Conservation (phyloP, 2,113 vertebrate genomes). For the Microtus oregoni region DNA sequence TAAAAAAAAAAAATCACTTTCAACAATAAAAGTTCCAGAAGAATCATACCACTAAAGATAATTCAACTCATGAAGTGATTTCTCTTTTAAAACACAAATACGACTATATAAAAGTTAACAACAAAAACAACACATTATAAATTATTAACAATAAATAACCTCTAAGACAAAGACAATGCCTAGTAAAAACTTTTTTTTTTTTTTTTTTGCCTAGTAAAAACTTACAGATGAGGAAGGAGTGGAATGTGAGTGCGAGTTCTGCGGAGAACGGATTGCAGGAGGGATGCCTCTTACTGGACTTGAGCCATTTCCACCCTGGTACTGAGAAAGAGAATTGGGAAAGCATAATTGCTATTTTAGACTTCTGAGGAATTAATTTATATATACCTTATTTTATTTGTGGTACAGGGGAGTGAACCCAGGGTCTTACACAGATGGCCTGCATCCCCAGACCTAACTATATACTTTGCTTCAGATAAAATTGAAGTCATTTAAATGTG, state of each 20-base stretch:
- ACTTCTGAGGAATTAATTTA: slow-evolving; percentile 55
- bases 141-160: not conserved
- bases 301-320: slow-evolving; percentile 98
- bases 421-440: not conserved
- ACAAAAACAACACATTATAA: slow-evolving; percentile 14
- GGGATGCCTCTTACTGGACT: slow-evolving; percentile 97
- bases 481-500: slow-evolving; percentile 26
- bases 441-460: not conserved
- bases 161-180: not conserved
- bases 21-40: slow-evolving; percentile 62
- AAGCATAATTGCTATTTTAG: slow-evolving; percentile 15
- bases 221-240: slow-evolving; percentile 95
- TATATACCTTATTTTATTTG: slow-evolving; percentile 48
- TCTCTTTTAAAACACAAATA: not conserved
- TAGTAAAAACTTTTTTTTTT: no score
- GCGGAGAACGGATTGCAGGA: slow-evolving; percentile 96
- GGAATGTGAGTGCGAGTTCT: slow-evolving; percentile 98
- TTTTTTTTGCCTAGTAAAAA: slow-evolving; percentile 35
- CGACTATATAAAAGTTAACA: not conserved
- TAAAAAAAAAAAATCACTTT: not conserved
- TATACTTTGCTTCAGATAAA: slow-evolving; percentile 58
- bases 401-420: not conserved
- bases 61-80: slow-evolving; percentile 13
- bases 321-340: slow-evolving; percentile 85
- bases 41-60: slow-evolving; percentile 43